A percentile compares a stretch with the other conserved stretches of the same genome.
Evolutionary conservation across 2,113 vertebrate species (phyloP).

Genomic region (Microtus ochrogaster): DNA sequence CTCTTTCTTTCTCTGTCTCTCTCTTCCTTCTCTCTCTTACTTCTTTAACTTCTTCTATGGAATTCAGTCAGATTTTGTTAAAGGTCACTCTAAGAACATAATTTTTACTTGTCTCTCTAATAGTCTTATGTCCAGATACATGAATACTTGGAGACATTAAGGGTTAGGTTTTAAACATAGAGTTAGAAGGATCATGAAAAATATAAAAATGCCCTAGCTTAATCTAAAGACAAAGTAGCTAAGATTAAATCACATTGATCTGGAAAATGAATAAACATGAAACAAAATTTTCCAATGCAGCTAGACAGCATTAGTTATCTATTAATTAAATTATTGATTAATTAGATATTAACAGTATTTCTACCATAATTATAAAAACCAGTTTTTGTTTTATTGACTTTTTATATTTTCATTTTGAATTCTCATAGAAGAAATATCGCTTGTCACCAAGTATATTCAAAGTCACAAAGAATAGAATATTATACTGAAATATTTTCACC

Average conservation of each 20-base stretch:
- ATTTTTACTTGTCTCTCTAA: not conserved
- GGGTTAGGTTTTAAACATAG: too few relatives aligned
- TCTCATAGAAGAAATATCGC: not conserved
- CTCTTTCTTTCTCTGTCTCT: too few relatives aligned
- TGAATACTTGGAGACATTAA: not conserved
- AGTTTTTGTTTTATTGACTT: not conserved
- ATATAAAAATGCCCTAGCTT: too few relatives aligned
- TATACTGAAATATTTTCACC: not conserved
- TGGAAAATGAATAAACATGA: too few relatives aligned
- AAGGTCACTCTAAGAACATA: fast-evolving
- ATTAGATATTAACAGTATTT: not conserved
- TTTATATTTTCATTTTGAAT: not conserved
- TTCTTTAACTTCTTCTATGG: not conserved
- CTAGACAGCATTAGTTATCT: not conserved
- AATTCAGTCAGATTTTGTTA: not conserved
- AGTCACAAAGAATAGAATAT: not conserved
- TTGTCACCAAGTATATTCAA: not conserved
- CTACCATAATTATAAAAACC: not conserved
- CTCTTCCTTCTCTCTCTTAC: not conserved
- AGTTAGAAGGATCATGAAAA: too few relatives aligned
- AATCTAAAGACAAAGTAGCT: too few relatives aligned
- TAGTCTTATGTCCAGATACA: not conserved
- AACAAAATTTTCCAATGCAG: not conserved
- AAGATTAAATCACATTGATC: too few relatives aligned
- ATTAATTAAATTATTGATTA: too few relatives aligned